phyloP scores from a whole-genome alignment of 2,888 invertebrate species.

The Escarpia spicata region DNA sequence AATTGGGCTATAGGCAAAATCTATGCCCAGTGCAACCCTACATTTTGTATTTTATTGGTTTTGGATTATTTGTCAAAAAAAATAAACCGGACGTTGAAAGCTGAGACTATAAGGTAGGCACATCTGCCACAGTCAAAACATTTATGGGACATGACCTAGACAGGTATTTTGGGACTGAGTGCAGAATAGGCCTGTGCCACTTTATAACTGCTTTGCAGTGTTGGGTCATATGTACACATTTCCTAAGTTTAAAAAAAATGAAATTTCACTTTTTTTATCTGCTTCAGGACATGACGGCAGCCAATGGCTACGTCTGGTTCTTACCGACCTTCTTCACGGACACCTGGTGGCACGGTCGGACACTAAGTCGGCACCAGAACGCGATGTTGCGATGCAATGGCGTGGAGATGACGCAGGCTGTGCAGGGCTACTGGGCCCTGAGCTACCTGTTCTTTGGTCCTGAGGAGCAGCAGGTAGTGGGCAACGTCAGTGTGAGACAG shows the following conservation, averaged over 20 bases:
- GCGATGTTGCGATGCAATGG: conserved; percentile 73
- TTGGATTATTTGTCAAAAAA: no score
- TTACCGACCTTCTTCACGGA: conserved; percentile 76
- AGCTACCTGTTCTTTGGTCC: conserved; percentile 76
- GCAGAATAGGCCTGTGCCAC: no score
- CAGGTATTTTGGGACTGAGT: no score
- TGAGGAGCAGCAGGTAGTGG: conserved; percentile 72
- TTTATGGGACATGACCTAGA: no score
- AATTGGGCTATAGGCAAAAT: no score
- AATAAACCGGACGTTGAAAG: no score
- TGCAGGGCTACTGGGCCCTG: conserved; percentile 79
- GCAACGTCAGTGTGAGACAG: conserved; percentile 70
- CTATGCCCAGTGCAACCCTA: no score
- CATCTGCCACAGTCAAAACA: no score
- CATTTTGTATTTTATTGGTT: no score
- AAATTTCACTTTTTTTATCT: neutral
- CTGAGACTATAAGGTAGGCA: no score
- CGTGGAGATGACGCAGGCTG: conserved; percentile 72
- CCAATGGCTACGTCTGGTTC: conserved; percentile 85
- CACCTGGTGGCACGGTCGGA: conserved; percentile 66
- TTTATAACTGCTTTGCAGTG: no score
- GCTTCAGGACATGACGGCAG: conserved; percentile 63
- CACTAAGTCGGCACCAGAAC: conserved; percentile 53
- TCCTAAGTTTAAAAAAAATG: neutral
- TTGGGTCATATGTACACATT: no score